These are phyloP conservation scores for Pomatorhinus ruficollis DNA, from an alignment of 2,113 vertebrate species.

Conservation along the genomic window DNA sequence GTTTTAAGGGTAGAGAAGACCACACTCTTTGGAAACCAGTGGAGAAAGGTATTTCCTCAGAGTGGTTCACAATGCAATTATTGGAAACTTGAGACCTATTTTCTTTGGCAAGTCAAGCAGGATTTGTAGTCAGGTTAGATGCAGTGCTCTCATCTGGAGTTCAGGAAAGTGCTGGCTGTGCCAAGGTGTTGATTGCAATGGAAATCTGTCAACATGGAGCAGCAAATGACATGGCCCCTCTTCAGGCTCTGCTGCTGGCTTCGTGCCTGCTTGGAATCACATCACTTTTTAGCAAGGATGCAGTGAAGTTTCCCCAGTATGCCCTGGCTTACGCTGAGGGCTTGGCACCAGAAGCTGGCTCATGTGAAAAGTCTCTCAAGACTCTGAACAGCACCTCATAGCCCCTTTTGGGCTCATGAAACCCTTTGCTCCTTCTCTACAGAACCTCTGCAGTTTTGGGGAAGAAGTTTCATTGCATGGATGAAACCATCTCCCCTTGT, in stretches of 20 bases:
- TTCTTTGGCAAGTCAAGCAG: not conserved
- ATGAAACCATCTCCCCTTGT: not conserved
- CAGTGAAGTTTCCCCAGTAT: accelerated
- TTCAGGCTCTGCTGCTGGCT: not conserved
- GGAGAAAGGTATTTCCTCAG: not conserved
- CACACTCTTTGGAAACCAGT: not conserved
- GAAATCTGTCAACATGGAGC: not conserved
- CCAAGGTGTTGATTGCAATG: not conserved
- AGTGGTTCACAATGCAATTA: not conserved
- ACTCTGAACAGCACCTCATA: not conserved
- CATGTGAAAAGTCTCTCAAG: not conserved
- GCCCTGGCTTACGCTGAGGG: not conserved
- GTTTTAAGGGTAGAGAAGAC: not conserved
- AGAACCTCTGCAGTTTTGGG: not conserved
- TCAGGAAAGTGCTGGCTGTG: not conserved
- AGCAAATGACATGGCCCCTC: not conserved
- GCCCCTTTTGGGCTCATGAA: not conserved
- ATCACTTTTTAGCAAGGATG: not conserved
- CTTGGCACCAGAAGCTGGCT: not conserved
- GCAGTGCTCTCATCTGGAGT: not conserved
- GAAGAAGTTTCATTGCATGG: not conserved
- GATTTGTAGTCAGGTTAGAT: not conserved
- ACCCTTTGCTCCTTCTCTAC: not conserved
- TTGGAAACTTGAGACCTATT: not conserved
- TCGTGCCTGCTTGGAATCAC: not conserved